phyloP scores from a whole-genome alignment of 37 sponge, comb jelly and placozoan species.

The Crambe crambe region DNA sequence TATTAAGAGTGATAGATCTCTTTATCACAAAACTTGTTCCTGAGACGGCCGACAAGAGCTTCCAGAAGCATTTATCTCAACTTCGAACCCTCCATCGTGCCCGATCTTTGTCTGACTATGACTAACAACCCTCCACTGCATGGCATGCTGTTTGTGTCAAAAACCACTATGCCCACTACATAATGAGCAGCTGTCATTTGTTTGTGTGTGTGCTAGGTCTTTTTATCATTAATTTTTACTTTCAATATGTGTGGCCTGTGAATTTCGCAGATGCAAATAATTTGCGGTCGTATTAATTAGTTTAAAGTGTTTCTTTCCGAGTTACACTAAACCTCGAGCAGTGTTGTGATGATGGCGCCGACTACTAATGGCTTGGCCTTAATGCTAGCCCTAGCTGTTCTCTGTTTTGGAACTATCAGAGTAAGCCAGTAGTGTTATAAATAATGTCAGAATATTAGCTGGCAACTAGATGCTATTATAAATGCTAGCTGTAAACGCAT shows the following conservation, averaged over 20 bases:
- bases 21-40: constrained; percentile 53
- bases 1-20: constrained; percentile 53
- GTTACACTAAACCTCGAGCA: too few relatives aligned
- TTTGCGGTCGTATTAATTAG: too few relatives aligned
- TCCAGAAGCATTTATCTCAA: constrained; percentile 27
- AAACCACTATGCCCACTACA: not conserved
- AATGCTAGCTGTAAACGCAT: too few relatives aligned
- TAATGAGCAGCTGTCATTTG: not conserved
- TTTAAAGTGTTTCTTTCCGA: too few relatives aligned
- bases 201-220: not conserved
- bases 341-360: too few relatives aligned
- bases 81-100: constrained; percentile 25
- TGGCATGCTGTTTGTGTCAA: not conserved
- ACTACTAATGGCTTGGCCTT: too few relatives aligned
- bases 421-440: too few relatives aligned
- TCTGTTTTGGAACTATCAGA: too few relatives aligned
- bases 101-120: not conserved
- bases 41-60: constrained; percentile 39
- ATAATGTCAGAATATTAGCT: too few relatives aligned
- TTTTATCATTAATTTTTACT: not conserved
- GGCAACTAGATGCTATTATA: too few relatives aligned
- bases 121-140: not conserved
- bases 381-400: too few relatives aligned
- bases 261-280: too few relatives aligned
- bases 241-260: not conserved